Conservation (phyloP, 2,797 vertebrate genomes). For the Mus caroli region DNA sequence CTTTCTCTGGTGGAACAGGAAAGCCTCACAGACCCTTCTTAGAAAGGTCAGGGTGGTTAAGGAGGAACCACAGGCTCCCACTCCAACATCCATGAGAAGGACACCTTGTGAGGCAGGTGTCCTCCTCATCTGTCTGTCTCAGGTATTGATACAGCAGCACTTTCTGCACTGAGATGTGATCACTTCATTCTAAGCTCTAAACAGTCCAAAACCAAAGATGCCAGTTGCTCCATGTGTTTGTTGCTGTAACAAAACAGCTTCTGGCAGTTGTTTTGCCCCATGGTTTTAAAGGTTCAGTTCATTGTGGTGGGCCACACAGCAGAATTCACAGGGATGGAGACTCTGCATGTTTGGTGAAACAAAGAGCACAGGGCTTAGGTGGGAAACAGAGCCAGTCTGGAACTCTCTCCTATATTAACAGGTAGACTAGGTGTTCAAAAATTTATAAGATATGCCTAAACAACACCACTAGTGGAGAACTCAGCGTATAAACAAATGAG, state of each 20-base stretch:
- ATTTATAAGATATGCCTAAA: neutral
- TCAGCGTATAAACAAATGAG: neutral
- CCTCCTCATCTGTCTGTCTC: neutral
- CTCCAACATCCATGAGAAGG: fast-evolving
- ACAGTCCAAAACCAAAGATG: fast-evolving
- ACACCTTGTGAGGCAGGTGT: fast-evolving
- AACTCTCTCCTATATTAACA: neutral
- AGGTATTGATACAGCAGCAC: neutral
- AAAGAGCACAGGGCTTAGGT: neutral
- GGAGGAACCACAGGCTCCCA: fast-evolving
- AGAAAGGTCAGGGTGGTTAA: neutral
- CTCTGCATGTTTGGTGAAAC: neutral
- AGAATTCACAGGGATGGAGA: neutral
- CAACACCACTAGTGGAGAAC: neutral
- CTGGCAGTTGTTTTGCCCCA: neutral
- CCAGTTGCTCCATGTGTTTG: no score
- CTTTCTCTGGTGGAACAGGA: fast-evolving
- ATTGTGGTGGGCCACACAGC: fast-evolving
- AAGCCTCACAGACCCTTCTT: neutral
- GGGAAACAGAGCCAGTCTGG: neutral
- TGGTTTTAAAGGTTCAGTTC: neutral
- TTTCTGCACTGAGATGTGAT: fast-evolving
- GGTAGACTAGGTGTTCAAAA: neutral
- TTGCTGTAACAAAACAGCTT: neutral
- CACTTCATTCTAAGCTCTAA: neutral